Evolutionary conservation across 37 sponge, comb jelly and placozoan genomes (phyloP), one percentile per base, ranked within the genome.

Genomic region (Tethya wilhelma): DNA sequence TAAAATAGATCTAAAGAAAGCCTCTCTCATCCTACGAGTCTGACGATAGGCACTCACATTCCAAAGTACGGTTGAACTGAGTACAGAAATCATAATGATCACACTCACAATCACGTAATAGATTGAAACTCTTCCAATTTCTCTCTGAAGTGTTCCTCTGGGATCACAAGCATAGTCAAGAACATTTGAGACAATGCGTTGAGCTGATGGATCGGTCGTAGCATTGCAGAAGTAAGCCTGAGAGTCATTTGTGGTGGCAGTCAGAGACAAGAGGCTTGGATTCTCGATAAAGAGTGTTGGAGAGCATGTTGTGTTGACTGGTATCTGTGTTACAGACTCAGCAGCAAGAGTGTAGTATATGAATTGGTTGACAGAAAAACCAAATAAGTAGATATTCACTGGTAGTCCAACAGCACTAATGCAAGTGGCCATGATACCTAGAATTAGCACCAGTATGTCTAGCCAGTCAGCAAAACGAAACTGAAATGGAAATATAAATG

Each of bases 1-100:
- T 69, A 98, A 71, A 26, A 95, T 80, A 40, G 91, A 79, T 37
- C 72, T 67, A 80, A 90, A 98, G 87, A 93, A 93, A 17, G 83
- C 85, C 38, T 46, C 42, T 59, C 98, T 71, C 44, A 93, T 88
- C 41, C 67, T 59, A 17, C 70, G 58, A 0, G 91, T 87, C 64
- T 91, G 92, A 26, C 92, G 73, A 39, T 91, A 91, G 38, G 87
- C 87, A 49, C 77, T 72, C 20, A 78, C 67, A 71, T 91, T 91
- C 79, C 64, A 78, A 64, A 86, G 34, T 19, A 69, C 32, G 38
- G 40, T 88, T 19, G 83, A 64, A 0, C 71, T 0, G 56, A 88
- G 82, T 0, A 63, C 32, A 20, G 78, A 38, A 57, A 88, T 25
- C 55, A 88, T 29, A 2, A 71, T 71, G 20, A 38, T 72, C 9